Evolutionary conservation across 2,113 vertebrate species (phyloP).

Genomic region (Argyrosomus japonicus): DNA sequence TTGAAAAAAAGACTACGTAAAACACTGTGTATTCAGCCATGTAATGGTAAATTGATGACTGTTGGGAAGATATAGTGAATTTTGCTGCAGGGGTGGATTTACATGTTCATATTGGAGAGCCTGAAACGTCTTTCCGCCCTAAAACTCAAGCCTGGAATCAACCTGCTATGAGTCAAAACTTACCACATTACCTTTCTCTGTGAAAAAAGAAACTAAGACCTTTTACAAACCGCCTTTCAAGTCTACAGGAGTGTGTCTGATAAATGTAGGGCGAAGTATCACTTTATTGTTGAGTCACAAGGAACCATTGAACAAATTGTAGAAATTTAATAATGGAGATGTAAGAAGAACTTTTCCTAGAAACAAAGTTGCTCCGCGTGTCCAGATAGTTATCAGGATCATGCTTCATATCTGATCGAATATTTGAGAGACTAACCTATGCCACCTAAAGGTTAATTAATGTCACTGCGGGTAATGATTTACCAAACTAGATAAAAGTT

Average conservation of each 20-base stretch:
- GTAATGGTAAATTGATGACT: neutral
- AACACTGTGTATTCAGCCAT: neutral
- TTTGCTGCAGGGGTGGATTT: neutral
- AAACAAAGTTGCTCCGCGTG: neutral
- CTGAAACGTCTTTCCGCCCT: neutral
- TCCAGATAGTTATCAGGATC: neutral
- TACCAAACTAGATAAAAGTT: neutral
- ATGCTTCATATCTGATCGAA: neutral
- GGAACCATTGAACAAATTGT: neutral
- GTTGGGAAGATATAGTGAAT: neutral
- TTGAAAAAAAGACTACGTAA: neutral
- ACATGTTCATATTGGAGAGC: neutral
- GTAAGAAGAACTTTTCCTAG: neutral
- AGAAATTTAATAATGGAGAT: neutral
- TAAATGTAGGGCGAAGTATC: neutral
- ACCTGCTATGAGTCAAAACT: constrained; percentile 23
- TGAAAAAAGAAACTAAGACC: constrained; percentile 8
- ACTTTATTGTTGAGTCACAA: neutral
- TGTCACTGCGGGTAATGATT: neutral
- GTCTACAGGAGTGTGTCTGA: neutral
- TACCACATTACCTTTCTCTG: neutral
- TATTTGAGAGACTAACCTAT: neutral
- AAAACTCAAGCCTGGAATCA: neutral
- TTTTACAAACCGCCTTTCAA: neutral
- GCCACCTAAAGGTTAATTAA: neutral